Conservation (phyloP, 2,888 invertebrate species). For the Lydus trimaculatus region DNA sequence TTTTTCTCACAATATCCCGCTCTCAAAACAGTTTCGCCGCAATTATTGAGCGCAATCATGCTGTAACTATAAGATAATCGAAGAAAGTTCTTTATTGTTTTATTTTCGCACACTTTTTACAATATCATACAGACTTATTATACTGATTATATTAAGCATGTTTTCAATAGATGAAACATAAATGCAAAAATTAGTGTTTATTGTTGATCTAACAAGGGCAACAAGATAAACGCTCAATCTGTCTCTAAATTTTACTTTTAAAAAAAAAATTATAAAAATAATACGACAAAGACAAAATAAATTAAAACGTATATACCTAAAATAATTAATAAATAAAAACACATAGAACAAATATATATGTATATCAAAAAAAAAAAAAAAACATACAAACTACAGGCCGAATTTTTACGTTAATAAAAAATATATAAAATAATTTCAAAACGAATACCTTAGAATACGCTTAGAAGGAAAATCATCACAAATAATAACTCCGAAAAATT, state of each 20-base stretch:
- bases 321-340: slow-evolving; percentile 56
- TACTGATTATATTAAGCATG: neutral
- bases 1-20: neutral
- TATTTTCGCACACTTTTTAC: slow-evolving; percentile 48
- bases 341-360: slow-evolving; percentile 52
- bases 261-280: neutral
- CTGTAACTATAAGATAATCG: no score
- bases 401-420: slow-evolving; percentile 40
- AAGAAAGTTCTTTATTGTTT: slow-evolving; percentile 40
- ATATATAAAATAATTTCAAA: slow-evolving; percentile 39
- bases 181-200: neutral
- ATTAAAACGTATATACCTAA: slow-evolving; percentile 45
- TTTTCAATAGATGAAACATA: neutral
- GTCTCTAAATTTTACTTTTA: neutral
- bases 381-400: slow-evolving; percentile 45
- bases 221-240: slow-evolving; percentile 1
- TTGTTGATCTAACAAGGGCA: slow-evolving; percentile 2
- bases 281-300: slow-evolving; percentile 14
- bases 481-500: slow-evolving; percentile 18
- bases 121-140: slow-evolving; percentile 24
- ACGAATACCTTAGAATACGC: neutral
- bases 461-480: slow-evolving; percentile 11
- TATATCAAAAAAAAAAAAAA: slow-evolving; percentile 54
- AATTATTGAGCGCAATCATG: no score
- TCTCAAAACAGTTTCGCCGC: no score